Base-by-base conservation (phyloP, 1,140 invertebrate species). In the Drosophila littoralis region DNA sequence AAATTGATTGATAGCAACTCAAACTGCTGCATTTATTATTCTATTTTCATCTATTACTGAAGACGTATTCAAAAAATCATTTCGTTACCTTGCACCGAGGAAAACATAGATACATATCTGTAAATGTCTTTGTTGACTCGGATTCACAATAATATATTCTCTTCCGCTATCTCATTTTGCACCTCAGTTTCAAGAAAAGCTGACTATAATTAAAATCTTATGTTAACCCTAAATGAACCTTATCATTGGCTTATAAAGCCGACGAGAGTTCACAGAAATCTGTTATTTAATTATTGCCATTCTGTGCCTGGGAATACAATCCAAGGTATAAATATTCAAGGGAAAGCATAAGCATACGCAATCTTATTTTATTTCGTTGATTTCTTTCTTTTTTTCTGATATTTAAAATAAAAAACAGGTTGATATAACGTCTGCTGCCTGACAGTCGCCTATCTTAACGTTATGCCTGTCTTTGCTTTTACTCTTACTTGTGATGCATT, bases 401-500 rank as follows among this genome's bases (percentile, higher is more conserved):
- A 71, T 60, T 65, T 71, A 40, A 48, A 55, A 57, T 5, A 3
- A 2, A 50, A 50, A 69, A 36, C 50, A 10, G 13, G 0, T 36
- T 36, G 5, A 35, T 13, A 36, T 38, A 35, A 12, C 48, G 36
- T 51, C 13, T 35, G 32, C 4, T 32, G 40, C 12, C 28, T 45
- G 50, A 38, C 36, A 51, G 32, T 8, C 72, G 13, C 40, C 13
- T 15, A 36, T 69, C 63, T 75, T 68, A 38, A 45, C 66, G 48
- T 58, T 78, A 40, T 15, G 42, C 13, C 13, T 7, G 22, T 4
- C 22, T 43, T 43, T 45, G 42, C 46, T 48, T 28, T 48, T 48
- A 22, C 52, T 22, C 60, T 67, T 77, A 59, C 76, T 59, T 75
- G 73, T 83, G 79, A 79, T 79, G 80, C 66, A 81, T 86, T 85